Conservation (phyloP, 53 echinoderm and acorn worm species). For the Zoroaster sp. region DNA sequence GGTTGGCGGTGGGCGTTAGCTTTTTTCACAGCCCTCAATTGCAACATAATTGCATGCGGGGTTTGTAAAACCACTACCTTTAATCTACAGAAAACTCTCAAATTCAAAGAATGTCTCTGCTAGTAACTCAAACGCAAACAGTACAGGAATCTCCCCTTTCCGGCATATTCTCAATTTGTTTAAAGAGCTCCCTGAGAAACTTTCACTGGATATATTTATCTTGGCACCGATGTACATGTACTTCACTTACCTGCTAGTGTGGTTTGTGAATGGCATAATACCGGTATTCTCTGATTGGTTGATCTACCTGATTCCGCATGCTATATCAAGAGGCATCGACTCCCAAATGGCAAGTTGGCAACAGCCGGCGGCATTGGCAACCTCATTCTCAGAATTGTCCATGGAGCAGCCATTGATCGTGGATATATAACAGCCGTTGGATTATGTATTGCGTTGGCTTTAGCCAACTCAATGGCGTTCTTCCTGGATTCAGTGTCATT, state of each 20-base stretch:
- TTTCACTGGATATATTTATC: not conserved
- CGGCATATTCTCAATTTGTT: not conserved
- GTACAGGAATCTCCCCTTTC: not conserved
- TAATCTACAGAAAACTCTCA: not conserved
- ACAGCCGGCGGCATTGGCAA: conserved; percentile 53
- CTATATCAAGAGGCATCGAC: conserved; percentile 35
- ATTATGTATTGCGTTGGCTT: conserved; percentile 21
- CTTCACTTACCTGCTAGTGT: not conserved
- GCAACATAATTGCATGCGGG: conserved; percentile 24
- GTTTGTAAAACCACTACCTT: conserved; percentile 24
- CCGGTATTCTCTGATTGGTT: conserved; percentile 39
- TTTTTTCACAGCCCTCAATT: conserved; percentile 41
- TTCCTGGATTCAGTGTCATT: conserved; percentile 12
- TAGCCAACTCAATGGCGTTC: conserved; percentile 44
- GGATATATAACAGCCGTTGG: conserved; percentile 18
- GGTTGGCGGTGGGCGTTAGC: conserved; percentile 50
- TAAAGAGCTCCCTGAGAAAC: not conserved
- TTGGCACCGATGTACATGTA: not conserved
- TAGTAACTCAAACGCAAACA: not conserved
- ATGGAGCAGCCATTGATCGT: conserved; percentile 42
- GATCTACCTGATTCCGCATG: conserved; percentile 61
- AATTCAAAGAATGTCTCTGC: no score
- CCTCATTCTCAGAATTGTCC: conserved; percentile 40
- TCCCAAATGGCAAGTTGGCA: conserved; percentile 3
- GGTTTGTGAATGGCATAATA: not conserved